A percentile compares a stretch with the other conserved stretches of the same genome.
Evolutionary conservation across 2,888 invertebrate species (phyloP).

Genomic region (Toxonevra muliebris): DNA sequence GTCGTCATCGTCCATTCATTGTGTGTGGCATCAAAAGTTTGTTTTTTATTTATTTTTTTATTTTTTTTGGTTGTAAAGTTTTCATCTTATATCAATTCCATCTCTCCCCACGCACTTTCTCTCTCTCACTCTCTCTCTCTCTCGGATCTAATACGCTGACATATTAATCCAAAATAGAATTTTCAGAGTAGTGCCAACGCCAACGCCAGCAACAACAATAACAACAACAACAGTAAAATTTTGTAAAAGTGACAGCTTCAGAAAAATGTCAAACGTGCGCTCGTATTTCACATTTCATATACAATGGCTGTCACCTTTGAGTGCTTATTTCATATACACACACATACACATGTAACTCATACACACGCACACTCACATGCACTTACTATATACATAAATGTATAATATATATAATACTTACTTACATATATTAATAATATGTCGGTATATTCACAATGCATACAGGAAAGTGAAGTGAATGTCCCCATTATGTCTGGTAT

Average conservation of each 20-base stretch:
- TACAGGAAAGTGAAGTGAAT: neutral
- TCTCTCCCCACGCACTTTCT: neutral
- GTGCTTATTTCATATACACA: slow-evolving; percentile 16
- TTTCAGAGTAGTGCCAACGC: neutral
- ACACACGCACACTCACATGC: too few species aligned
- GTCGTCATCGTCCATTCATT: neutral
- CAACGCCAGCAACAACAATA: neutral
- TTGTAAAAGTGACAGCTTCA: slow-evolving; percentile 20
- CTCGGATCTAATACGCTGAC: slow-evolving; percentile 2
- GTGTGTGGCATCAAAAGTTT: too few species aligned
- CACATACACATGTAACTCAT: neutral
- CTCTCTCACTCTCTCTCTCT: neutral
- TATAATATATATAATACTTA: neutral
- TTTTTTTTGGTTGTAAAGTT: neutral
- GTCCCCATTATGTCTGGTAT: slow-evolving; percentile 2
- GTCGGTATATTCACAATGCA: neutral
- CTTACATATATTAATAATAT: slow-evolving; percentile 6
- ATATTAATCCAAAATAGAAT: slow-evolving; percentile 29
- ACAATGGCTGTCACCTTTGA: slow-evolving; percentile 22
- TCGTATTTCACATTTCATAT: slow-evolving; percentile 12
- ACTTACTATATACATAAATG: neutral
- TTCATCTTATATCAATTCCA: neutral
- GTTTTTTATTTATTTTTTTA: neutral
- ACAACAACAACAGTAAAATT: neutral
- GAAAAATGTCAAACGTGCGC: slow-evolving; percentile 23